These are phyloP conservation scores for Drosophila arawakana DNA, from an alignment of 1,140 invertebrate species.

Conservation along the genomic window DNA sequence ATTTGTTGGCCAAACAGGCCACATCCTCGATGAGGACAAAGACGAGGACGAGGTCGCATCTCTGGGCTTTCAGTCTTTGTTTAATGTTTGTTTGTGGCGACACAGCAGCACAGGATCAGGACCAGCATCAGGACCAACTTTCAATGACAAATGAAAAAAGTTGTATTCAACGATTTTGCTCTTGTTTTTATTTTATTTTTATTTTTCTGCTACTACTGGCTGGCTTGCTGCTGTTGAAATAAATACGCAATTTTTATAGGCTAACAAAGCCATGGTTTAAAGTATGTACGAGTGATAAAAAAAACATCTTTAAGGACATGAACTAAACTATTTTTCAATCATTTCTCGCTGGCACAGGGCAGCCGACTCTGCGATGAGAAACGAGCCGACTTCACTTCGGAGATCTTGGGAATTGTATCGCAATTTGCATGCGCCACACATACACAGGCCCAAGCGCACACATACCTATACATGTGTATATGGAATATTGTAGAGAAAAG, in stretches of 20 bases:
- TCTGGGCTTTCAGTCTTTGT: conserved; percentile 45
- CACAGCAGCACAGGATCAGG: conserved; percentile 22
- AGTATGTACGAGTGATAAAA: conserved; percentile 28
- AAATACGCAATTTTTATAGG: conserved; percentile 79
- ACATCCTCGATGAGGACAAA: background rate
- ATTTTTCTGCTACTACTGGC: background rate
- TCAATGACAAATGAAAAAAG: conserved; percentile 83
- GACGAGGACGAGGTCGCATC: background rate
- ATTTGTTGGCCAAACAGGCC: conserved; percentile 10
- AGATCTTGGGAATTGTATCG: conserved; percentile 81
- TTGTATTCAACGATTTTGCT: conserved; percentile 40
- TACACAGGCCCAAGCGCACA: conserved; percentile 19
- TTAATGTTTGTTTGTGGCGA: conserved; percentile 76
- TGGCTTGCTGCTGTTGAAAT: conserved; percentile 52
- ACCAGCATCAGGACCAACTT: conserved; percentile 67
- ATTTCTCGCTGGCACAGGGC: conserved; percentile 27
- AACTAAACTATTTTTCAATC: conserved; percentile 67
- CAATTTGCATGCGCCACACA: conserved; percentile 74
- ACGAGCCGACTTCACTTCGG: conserved; percentile 51
- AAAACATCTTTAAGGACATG: conserved; percentile 50
- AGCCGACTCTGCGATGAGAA: conserved; percentile 18
- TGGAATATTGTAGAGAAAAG: background rate
- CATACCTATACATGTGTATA: background rate
- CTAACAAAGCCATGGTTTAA: conserved; percentile 40
- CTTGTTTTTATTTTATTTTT: background rate